Conservation (phyloP, 2,113 vertebrate species). For the Amblyornis subalaris region DNA sequence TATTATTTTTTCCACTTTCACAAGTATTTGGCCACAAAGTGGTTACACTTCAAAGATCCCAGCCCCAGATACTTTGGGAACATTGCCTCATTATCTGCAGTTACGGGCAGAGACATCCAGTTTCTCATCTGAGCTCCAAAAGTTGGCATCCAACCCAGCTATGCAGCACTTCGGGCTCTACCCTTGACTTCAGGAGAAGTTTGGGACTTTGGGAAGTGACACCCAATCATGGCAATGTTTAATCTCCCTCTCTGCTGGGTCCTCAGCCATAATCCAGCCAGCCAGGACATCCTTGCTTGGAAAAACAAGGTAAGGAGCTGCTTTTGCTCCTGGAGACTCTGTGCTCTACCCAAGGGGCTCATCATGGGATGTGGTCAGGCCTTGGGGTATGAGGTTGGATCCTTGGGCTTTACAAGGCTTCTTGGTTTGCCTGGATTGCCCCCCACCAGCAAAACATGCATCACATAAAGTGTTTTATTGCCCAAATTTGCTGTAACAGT, state of each 20-base stretch:
- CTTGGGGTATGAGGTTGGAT: not conserved
- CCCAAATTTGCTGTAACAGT: not conserved
- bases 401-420: not conserved
- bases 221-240: not conserved
- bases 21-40: not conserved
- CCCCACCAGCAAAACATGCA: not conserved
- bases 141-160: not conserved
- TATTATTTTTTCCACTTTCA: conserved; percentile 49
- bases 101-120: not conserved
- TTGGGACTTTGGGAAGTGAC: not conserved
- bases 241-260: not conserved
- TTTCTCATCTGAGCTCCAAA: not conserved
- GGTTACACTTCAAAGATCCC: conserved; percentile 1
- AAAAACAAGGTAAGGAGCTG: not conserved
- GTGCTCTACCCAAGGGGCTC: not conserved
- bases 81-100: not conserved
- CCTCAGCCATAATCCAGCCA: not conserved
- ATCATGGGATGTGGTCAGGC: not conserved
- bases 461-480: not conserved
- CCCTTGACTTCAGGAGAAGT: not conserved
- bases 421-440: not conserved
- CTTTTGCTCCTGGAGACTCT: not conserved
- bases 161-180: not conserved
- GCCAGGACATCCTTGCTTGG: not conserved
- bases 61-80: conserved; percentile 14